Conservation (phyloP, 2,888 invertebrate species). For the Tipula confusa region DNA sequence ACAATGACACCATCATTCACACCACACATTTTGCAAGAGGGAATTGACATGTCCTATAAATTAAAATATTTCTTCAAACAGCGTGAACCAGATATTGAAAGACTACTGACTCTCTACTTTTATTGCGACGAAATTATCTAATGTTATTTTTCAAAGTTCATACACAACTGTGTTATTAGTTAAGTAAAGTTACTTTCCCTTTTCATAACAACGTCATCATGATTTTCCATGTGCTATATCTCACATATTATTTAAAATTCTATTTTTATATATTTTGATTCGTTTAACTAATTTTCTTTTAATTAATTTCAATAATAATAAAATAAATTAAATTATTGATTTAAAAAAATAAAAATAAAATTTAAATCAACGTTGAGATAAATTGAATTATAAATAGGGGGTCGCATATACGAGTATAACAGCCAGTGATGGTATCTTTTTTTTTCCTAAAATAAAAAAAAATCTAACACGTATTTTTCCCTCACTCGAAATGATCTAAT, state of each 20-base stretch:
- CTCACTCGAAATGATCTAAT: background rate
- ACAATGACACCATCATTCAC: no score
- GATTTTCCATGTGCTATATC: background rate
- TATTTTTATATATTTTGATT: background rate
- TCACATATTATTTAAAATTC: background rate
- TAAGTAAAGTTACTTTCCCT: no score
- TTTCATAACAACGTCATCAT: background rate
- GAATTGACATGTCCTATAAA: no score
- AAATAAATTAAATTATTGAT: constrained; percentile 6
- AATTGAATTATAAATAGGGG: background rate
- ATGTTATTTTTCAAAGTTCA: no score
- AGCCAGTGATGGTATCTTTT: background rate
- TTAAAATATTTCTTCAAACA: no score
- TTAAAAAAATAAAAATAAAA: background rate
- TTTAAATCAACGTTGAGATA: background rate
- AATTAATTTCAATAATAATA: constrained; percentile 20
- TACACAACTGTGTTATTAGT: no score
- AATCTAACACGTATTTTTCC: background rate
- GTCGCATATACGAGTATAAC: background rate
- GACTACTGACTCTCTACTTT: no score
- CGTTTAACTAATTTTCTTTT: background rate
- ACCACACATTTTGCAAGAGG: no score
- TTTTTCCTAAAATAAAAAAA: no score
- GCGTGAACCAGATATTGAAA: no score
- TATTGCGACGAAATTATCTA: no score